Conservation (phyloP, 2,113 vertebrate genomes). For the Ochotona curzoniae region DNA sequence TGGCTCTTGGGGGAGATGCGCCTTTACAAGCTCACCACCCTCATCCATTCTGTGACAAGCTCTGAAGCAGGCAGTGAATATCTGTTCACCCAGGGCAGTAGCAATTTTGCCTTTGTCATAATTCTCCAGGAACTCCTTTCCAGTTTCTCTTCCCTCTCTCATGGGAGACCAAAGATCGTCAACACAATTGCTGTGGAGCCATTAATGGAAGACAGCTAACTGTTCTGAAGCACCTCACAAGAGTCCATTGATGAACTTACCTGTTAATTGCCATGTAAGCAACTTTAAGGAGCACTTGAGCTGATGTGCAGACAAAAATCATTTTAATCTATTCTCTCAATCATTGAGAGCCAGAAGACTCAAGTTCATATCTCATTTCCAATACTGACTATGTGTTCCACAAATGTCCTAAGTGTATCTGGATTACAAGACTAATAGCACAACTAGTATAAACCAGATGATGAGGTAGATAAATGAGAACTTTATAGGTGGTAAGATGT, state of each 20-base stretch:
- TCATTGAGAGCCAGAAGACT: background rate
- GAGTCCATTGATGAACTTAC: background rate
- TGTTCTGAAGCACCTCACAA: background rate
- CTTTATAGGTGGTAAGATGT: background rate
- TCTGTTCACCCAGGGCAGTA: rapidly evolving
- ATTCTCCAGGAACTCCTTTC: background rate
- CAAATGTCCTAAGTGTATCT: background rate
- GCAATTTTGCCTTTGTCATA: background rate
- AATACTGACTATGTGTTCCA: background rate
- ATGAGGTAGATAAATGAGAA: background rate
- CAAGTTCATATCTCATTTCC: background rate
- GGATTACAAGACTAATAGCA: background rate
- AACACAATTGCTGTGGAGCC: background rate
- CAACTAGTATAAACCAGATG: background rate
- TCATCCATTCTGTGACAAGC: rapidly evolving
- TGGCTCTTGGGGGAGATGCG: background rate
- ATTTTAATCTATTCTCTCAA: background rate
- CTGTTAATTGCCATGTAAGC: background rate
- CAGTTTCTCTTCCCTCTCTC: background rate
- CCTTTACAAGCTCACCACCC: background rate
- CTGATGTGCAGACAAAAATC: background rate
- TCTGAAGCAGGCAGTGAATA: background rate
- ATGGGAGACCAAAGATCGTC: background rate
- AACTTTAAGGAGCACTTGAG: background rate
- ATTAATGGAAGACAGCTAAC: background rate